Evolutionary conservation across 1,140 invertebrate genomes (phyloP).

Genomic region (Drosophila varians): DNA sequence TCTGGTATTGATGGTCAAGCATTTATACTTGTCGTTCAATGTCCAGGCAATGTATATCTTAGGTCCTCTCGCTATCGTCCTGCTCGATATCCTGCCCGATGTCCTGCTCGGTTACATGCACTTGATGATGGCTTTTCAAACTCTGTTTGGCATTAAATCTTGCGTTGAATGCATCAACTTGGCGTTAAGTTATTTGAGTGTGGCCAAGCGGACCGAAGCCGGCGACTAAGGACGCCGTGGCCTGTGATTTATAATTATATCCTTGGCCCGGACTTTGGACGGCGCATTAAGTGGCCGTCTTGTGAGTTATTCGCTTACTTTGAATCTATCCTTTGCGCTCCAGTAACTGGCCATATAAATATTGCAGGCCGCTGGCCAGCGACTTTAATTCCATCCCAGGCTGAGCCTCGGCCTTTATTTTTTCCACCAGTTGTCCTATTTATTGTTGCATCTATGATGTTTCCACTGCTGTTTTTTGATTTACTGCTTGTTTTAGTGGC

Average conservation of each 20-base stretch:
- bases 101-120: constrained; percentile 57
- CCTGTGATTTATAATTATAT: constrained; percentile 63
- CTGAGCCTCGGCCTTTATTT: constrained; percentile 14
- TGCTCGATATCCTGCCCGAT: constrained; percentile 19
- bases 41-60: constrained; percentile 56
- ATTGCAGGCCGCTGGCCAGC: constrained; percentile 36
- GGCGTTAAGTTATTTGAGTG: constrained; percentile 75
- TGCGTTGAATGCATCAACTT: constrained; percentile 57
- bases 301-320: constrained; percentile 46
- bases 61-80: constrained; percentile 13
- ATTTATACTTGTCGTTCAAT: constrained; percentile 77
- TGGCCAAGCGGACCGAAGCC: constrained; percentile 52
- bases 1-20: constrained; percentile 68
- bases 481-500: constrained; percentile 40
- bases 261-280: constrained; percentile 26
- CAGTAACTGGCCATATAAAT: constrained; percentile 58
- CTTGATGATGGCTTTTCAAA: constrained; percentile 73
- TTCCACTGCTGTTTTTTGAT: constrained; percentile 8
- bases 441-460: constrained; percentile 28
- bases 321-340: constrained; percentile 44
- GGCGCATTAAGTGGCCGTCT: constrained; percentile 39
- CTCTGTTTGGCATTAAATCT: constrained; percentile 66
- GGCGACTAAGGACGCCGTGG: constrained; percentile 19
- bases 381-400: constrained; percentile 14
- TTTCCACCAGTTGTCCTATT: constrained; percentile 22